Percentiles rank a stretch among this genome's conserved stretches.
phyloP scores from a whole-genome alignment of 1,140 invertebrate species.

The Drosophila ficusphila region DNA sequence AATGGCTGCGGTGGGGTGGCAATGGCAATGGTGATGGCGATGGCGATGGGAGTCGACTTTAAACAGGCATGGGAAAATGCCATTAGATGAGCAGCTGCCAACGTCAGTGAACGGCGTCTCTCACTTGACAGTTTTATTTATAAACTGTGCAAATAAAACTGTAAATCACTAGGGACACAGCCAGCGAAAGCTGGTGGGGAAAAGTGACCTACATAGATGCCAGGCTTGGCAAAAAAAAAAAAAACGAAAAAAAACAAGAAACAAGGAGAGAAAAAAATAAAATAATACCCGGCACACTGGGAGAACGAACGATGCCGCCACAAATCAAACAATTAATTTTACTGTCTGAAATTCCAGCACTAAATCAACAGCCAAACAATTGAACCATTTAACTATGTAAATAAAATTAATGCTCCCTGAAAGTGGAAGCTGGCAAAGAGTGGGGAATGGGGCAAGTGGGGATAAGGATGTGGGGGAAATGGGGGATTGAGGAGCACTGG shows the following conservation, averaged over 20 bases:
- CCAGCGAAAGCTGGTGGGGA: conserved; percentile 9
- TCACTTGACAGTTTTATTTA: conserved; percentile 77
- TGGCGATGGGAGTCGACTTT: conserved; percentile 15
- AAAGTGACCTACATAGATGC: conserved; percentile 62
- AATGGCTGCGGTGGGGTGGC: conserved; percentile 33
- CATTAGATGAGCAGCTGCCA: conserved; percentile 73
- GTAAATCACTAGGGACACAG: conserved; percentile 60
- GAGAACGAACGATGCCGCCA: conserved; percentile 41
- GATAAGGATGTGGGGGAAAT: not conserved
- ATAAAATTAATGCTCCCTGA: conserved; percentile 72
- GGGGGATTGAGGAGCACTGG: conserved; percentile 6
- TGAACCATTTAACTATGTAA: conserved; percentile 81
- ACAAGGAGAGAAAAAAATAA: conserved; percentile 2
- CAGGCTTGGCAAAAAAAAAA: conserved; percentile 22
- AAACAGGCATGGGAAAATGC: conserved; percentile 55
- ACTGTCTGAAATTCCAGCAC: conserved; percentile 76
- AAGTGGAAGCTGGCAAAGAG: not conserved
- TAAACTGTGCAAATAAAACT: conserved; percentile 81
- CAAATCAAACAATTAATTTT: conserved; percentile 81
- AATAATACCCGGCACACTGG: conserved; percentile 2
- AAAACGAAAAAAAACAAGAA: not conserved
- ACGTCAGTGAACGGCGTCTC: conserved; percentile 54
- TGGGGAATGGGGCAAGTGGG: not conserved
- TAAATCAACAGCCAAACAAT: conserved; percentile 81
- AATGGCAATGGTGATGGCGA: not conserved